These are phyloP conservation scores for Zaprionus bogoriensis DNA, from an alignment of 2,888 invertebrate species.

Conservation along the genomic window DNA sequence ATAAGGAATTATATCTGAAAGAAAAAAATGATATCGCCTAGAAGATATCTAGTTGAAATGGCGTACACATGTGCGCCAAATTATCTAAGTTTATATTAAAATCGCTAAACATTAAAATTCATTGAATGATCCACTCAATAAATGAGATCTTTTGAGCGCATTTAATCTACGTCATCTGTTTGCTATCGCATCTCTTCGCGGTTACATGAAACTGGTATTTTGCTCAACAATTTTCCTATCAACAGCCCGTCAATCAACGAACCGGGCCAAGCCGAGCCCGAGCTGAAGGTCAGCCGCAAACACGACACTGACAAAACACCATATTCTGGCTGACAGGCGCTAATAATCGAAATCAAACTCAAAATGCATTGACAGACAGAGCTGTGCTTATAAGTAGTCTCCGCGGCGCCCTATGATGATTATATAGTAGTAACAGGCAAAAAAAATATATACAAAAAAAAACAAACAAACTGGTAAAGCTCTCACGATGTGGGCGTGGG, in stretches of 20 bases:
- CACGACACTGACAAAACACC: slow-evolving; percentile 1
- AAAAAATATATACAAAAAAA: no score
- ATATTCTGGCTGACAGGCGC: slow-evolving; percentile 28
- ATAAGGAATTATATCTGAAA: no score
- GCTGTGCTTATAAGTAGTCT: no score
- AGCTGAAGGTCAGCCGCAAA: slow-evolving; percentile 35
- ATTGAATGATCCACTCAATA: background rate
- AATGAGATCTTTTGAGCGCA: no score
- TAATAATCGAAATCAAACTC: slow-evolving; percentile 28
- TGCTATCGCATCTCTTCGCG: background rate
- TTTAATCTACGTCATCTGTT: background rate
- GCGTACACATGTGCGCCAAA: no score
- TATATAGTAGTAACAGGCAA: slow-evolving; percentile 14
- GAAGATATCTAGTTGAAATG: no score
- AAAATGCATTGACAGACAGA: slow-evolving; percentile 36
- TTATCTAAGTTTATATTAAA: no score
- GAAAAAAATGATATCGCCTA: no score
- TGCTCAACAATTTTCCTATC: slow-evolving; percentile 26
- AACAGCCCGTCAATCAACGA: slow-evolving; percentile 1
- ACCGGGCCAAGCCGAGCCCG: background rate
- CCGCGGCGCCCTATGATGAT: slow-evolving; percentile 27
- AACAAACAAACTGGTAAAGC: slow-evolving; percentile 3
- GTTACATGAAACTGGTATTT: slow-evolving; percentile 3
- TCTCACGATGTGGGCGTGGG: slow-evolving; percentile 2
- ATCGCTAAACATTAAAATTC: background rate